Conservation (phyloP, 2,113 vertebrate genomes). For the Brienomyrus longianalis region DNA sequence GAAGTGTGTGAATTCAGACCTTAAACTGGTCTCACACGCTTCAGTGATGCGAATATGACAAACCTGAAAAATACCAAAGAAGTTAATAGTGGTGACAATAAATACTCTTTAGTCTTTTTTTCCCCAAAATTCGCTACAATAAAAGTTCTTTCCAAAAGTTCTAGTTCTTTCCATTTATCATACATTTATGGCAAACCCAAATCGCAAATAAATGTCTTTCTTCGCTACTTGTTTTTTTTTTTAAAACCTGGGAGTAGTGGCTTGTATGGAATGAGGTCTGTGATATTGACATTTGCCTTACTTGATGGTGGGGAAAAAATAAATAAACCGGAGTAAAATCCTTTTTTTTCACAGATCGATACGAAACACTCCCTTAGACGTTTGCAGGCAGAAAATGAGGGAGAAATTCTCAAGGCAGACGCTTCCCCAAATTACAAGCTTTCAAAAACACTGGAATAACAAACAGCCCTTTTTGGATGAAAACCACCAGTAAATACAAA, state of each 20-base stretch:
- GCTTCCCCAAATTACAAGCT: neutral
- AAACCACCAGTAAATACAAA: conserved; percentile 34
- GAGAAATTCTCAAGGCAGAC: neutral
- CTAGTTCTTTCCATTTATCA: neutral
- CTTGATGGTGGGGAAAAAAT: neutral
- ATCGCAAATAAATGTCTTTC: neutral
- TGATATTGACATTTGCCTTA: neutral
- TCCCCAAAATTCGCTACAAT: neutral
- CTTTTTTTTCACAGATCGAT: neutral
- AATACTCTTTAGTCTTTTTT: neutral
- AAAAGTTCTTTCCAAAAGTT: neutral
- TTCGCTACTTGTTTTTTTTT: neutral
- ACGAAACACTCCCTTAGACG: neutral
- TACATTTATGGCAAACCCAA: neutral
- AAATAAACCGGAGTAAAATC: neutral
- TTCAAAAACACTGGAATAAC: neutral
- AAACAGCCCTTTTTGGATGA: neutral
- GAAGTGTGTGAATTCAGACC: neutral
- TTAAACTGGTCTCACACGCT: neutral
- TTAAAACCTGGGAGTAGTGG: neutral
- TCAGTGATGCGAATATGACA: neutral
- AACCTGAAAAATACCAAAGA: neutral
- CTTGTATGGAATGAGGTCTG: neutral
- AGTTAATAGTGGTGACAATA: neutral
- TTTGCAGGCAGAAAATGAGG: neutral